Evolutionary conservation across 2,113 vertebrate genomes (phyloP).

Genomic region (Nansenia antarctica): DNA sequence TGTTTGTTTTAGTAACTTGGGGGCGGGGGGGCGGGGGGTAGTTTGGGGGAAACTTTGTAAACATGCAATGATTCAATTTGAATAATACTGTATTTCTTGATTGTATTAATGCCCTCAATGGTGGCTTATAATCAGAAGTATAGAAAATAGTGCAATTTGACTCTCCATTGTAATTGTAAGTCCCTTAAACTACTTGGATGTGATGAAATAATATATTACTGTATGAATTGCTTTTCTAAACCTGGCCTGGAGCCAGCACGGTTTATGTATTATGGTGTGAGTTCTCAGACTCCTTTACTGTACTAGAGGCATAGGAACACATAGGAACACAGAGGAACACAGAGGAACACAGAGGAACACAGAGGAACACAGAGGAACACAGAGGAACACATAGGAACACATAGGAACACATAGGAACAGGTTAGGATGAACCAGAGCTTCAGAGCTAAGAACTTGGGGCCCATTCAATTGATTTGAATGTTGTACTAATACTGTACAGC

Average conservation of each 20-base stretch:
- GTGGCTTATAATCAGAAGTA: not conserved
- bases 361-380: too few species aligned
- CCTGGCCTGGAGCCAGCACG: constrained; percentile 59
- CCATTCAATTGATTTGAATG: too few species aligned
- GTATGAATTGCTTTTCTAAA: constrained; percentile 19
- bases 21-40: too few species aligned
- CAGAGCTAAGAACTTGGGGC: not conserved
- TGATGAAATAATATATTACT: not conserved
- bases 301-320: not conserved
- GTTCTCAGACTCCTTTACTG: not conserved
- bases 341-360: too few species aligned
- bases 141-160: constrained; percentile 4
- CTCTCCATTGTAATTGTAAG: constrained; percentile 3
- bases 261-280: constrained; percentile 39
- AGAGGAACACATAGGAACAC: too few species aligned
- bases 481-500: too few species aligned
- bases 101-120: too few species aligned
- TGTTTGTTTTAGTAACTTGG: constrained; percentile 15
- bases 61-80: not conserved
- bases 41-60: not conserved
- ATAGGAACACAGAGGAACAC: too few species aligned
- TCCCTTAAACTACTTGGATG: not conserved
- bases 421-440: not conserved
- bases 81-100: too few species aligned
- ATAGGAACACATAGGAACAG: not conserved